Conservation (phyloP, 2,113 vertebrate species). For the Muntiacus reevesi region DNA sequence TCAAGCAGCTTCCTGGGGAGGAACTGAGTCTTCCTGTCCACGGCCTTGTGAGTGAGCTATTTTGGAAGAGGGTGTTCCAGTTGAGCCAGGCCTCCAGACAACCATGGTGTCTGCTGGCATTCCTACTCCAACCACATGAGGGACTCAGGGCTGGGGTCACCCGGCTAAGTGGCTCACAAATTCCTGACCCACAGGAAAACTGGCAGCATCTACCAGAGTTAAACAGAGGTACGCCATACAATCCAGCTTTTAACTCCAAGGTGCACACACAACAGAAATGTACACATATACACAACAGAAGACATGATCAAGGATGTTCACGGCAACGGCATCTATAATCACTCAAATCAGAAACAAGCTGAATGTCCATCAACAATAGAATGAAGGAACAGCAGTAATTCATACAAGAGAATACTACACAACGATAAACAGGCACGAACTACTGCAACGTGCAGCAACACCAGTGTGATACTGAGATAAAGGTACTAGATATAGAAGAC, state of each 20-base stretch:
- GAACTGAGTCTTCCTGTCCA: neutral
- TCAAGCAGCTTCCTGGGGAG: rapidly evolving
- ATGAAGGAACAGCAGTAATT: neutral
- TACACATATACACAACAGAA: neutral
- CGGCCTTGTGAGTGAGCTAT: neutral
- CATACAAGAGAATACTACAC: neutral
- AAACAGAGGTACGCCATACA: neutral
- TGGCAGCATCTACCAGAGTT: neutral
- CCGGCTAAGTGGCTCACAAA: neutral
- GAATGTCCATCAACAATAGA: neutral
- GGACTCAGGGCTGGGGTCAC: neutral
- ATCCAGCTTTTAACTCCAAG: neutral
- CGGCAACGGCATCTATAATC: neutral
- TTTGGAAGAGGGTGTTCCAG: neutral
- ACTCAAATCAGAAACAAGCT: neutral
- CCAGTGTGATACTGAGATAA: neutral
- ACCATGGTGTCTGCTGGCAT: neutral
- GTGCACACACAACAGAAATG: neutral
- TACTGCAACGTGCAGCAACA: neutral
- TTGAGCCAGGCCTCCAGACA: neutral
- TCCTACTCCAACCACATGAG: neutral
- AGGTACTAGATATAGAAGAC: neutral
- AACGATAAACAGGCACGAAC: neutral
- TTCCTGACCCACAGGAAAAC: neutral
- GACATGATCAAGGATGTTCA: neutral